Conservation (phyloP, 2,888 invertebrate species). For the Octonoba sinensis region DNA sequence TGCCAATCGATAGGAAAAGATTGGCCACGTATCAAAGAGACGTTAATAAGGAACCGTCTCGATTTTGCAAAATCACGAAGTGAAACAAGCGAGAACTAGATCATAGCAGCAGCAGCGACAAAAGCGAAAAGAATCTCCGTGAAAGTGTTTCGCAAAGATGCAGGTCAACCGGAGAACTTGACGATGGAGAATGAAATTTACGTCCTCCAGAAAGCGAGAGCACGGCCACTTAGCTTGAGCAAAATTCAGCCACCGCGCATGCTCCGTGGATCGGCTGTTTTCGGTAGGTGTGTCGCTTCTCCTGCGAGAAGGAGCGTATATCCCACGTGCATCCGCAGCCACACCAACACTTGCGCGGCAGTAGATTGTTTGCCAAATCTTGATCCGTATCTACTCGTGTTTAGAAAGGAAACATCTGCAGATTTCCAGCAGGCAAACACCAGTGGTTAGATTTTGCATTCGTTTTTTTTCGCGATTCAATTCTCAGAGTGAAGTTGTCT, state of each 20-base stretch:
- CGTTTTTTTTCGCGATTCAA: too few relatives aligned
- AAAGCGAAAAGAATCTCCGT: too few relatives aligned
- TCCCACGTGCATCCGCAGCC: constrained; percentile 51
- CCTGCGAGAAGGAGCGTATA: constrained; percentile 19
- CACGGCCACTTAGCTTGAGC: constrained; percentile 13
- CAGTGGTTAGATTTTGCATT: too few relatives aligned
- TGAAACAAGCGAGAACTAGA: too few relatives aligned
- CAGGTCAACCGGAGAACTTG: constrained; percentile 25
- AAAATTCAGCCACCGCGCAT: constrained; percentile 29
- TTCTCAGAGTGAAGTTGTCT: background rate
- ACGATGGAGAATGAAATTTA: background rate
- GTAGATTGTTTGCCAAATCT: background rate
- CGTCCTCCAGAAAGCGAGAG: constrained; percentile 6
- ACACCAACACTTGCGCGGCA: background rate
- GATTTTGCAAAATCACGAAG: too few relatives aligned
- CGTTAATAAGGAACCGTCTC: too few relatives aligned
- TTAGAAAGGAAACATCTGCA: constrained; percentile 33
- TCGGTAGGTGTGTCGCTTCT: constrained; percentile 60
- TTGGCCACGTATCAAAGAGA: too few relatives aligned
- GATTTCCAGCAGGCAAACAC: background rate
- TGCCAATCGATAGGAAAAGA: too few relatives aligned
- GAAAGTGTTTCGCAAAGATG: constrained; percentile 19
- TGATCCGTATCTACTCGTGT: constrained; percentile 20
- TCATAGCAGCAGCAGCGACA: too few relatives aligned
- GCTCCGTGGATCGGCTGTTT: constrained; percentile 48